Conservation (phyloP, 2,888 invertebrate genomes). For the Metopia argyrocephala region DNA sequence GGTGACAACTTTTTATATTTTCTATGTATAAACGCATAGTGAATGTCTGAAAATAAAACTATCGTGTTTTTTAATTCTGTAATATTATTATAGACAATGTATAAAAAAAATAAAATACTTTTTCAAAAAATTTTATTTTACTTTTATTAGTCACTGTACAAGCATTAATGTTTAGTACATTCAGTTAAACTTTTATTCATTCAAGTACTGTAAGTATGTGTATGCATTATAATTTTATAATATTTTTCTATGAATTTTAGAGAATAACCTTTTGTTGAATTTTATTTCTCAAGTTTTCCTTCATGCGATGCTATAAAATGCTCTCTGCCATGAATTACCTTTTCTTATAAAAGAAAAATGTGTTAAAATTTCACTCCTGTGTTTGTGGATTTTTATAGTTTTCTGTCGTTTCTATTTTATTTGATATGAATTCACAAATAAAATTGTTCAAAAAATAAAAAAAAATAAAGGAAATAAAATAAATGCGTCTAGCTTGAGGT, state of each 20-base stretch:
- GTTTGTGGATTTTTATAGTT: neutral
- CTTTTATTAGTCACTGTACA: too few relatives aligned
- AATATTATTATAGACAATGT: too few relatives aligned
- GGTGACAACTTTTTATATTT: too few relatives aligned
- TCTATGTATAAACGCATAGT: too few relatives aligned
- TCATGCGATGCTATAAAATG: constrained; percentile 59
- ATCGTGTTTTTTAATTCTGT: too few relatives aligned
- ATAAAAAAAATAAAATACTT: too few relatives aligned
- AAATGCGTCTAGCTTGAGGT: constrained; percentile 64
- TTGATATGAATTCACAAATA: constrained; percentile 29
- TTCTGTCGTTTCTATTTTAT: neutral
- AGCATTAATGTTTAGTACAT: too few relatives aligned
- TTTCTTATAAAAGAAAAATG: constrained; percentile 64
- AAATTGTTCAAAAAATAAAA: constrained; percentile 45
- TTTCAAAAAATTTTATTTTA: too few relatives aligned
- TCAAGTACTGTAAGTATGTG: neutral
- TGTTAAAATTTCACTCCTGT: constrained; percentile 34
- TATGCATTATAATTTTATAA: neutral
- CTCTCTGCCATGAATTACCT: constrained; percentile 1
- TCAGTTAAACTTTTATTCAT: too few relatives aligned
- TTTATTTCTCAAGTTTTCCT: constrained; percentile 54
- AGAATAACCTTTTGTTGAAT: constrained; percentile 28
- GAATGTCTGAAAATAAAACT: too few relatives aligned
- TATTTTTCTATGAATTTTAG: neutral
- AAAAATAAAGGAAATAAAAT: constrained; percentile 45